A percentile compares a stretch with the other conserved stretches of the same genome.
Evolutionary conservation across 2,888 invertebrate species (phyloP).

Genomic region (Morpho achilles): DNA sequence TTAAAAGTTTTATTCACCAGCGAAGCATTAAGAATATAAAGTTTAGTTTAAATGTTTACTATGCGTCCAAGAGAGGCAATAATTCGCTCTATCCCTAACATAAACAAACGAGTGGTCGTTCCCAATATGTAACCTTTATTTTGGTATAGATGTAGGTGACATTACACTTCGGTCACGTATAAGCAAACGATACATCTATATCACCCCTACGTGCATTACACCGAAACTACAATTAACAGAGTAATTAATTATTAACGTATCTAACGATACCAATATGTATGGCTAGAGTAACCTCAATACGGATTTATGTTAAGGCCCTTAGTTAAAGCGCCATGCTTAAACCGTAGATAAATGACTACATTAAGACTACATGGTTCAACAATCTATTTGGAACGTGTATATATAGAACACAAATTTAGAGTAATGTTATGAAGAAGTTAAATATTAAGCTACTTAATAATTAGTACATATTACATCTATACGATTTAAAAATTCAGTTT

Average conservation of each 20-base stretch:
- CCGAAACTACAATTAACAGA: conserved; percentile 29
- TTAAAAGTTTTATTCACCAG: no score
- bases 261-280: conserved; percentile 9
- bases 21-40: no score
- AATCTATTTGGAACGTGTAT: conserved; percentile 48
- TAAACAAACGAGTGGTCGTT: conserved; percentile 11
- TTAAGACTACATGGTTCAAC: no score
- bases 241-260: conserved; percentile 26
- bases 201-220: conserved; percentile 26
- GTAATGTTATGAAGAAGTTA: no score
- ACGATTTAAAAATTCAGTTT: no score
- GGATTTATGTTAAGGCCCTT: conserved; percentile 48
- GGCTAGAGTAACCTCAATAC: background rate
- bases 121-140: conserved; percentile 18
- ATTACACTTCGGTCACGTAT: conserved; percentile 5
- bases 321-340: conserved; percentile 32
- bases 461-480: no score
- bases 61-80: background rate
- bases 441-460: no score
- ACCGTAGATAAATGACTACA: no score
- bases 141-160: conserved; percentile 8
- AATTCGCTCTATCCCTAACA: conserved; percentile 9
- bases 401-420: no score
- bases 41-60: background rate
- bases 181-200: conserved; percentile 11